Conservation (phyloP, 2,888 invertebrate genomes). For the Lochmaea crataegi region DNA sequence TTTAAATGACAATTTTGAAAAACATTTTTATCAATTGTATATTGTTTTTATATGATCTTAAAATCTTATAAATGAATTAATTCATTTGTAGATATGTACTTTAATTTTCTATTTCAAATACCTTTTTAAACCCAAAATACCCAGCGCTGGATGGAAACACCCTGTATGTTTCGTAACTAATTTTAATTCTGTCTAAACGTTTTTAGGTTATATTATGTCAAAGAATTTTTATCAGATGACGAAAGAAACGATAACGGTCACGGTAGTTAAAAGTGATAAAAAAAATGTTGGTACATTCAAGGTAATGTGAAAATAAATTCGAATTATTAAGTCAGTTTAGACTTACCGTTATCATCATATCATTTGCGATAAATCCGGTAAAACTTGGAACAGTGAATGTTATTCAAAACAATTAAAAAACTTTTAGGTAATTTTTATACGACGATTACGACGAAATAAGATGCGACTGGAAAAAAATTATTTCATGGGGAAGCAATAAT, state of each 20-base stretch:
- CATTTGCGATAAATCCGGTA: background rate
- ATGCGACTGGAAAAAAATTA: background rate
- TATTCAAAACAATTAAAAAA: background rate
- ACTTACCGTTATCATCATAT: background rate
- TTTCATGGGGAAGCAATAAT: conserved; percentile 1
- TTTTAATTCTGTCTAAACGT: background rate
- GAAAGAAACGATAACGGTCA: background rate
- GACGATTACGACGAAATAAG: background rate
- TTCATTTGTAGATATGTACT: no score
- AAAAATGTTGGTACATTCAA: background rate
- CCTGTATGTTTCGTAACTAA: no score
- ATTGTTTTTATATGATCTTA: no score
- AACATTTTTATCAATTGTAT: no score
- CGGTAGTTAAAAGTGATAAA: no score
- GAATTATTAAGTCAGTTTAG: background rate
- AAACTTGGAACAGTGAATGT: background rate
- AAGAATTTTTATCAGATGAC: background rate
- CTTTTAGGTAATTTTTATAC: background rate
- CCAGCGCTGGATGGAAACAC: no score
- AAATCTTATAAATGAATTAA: no score
- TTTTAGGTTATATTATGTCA: background rate
- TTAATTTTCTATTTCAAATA: no score
- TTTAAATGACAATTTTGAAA: no score
- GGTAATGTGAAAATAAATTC: background rate
- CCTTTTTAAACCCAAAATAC: no score